Evolutionary conservation across 2,113 vertebrate genomes (phyloP).

Genomic region (Natator depressus): DNA sequence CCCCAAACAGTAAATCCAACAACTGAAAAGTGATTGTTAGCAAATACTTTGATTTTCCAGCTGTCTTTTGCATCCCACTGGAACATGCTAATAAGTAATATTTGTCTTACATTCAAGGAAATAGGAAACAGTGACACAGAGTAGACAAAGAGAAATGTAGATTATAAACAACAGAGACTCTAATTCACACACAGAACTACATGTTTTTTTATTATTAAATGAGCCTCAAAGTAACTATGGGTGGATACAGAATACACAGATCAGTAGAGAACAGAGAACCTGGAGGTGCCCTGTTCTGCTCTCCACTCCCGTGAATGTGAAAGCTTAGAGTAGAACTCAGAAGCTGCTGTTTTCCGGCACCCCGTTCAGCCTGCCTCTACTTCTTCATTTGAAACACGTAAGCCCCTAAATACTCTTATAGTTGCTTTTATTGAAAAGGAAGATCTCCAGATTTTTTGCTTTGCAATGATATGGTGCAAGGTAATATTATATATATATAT

Average conservation of each 20-base stretch:
- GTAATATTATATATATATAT: not conserved
- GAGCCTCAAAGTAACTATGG: not conserved
- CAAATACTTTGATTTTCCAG: not conserved
- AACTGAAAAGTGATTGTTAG: not conserved
- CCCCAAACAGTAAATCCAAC: not conserved
- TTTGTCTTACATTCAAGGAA: not conserved
- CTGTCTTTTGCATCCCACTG: not conserved
- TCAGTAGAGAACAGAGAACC: not conserved
- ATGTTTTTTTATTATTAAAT: not conserved
- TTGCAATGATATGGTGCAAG: rapidly evolving
- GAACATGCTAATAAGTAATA: conserved; percentile 12
- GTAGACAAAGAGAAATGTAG: not conserved
- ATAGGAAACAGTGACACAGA: not conserved
- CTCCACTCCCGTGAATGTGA: not conserved
- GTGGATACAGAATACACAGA: not conserved
- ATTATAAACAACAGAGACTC: conserved; percentile 9
- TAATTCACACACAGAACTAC: not conserved
- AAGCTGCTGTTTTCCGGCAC: not conserved
- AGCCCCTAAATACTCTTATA: not conserved
- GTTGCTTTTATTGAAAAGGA: not conserved
- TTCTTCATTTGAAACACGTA: not conserved
- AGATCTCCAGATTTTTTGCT: not conserved
- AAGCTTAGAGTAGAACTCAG: not conserved
- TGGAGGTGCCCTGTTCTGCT: not conserved
- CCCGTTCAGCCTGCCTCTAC: rapidly evolving